Percentiles rank a stretch among this genome's conserved stretches.
phyloP scores from a whole-genome alignment of 2,113 vertebrate species.

The Notechis scutatus region DNA sequence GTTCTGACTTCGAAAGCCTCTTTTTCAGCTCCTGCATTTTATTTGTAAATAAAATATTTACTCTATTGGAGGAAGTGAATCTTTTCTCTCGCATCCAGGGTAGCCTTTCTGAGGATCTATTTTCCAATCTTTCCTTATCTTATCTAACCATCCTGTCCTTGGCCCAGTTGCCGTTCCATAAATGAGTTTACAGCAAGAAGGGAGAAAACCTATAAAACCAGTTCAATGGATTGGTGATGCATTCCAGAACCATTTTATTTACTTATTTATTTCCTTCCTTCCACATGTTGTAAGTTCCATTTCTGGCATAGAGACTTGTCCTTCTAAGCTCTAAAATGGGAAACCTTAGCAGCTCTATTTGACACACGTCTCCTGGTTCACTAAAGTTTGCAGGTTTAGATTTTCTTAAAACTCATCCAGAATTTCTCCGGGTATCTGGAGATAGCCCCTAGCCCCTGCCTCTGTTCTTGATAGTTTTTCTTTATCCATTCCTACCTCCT shows the following conservation, averaged over 20 bases:
- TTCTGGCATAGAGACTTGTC: too few species aligned
- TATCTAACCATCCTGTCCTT: background rate
- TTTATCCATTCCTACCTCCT: background rate
- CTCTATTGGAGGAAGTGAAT: background rate
- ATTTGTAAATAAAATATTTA: background rate
- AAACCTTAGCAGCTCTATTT: too few species aligned
- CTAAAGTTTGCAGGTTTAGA: too few species aligned
- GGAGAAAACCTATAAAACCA: background rate
- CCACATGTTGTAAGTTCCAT: too few species aligned
- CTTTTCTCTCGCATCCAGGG: background rate
- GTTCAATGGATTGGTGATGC: background rate
- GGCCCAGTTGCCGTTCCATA: background rate
- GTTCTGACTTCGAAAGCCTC: background rate
- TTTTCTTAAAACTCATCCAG: too few species aligned
- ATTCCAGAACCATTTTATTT: background rate
- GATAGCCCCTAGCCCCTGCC: background rate
- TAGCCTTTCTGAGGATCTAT: background rate
- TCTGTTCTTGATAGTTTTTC: background rate
- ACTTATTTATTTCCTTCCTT: background rate
- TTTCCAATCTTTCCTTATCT: background rate
- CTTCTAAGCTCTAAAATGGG: too few species aligned
- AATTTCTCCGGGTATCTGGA: background rate
- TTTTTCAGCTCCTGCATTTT: background rate
- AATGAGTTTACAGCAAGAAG: background rate
- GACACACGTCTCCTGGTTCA: too few species aligned